Evolutionary conservation across 2,797 vertebrate genomes (phyloP).

Genomic region (Hippopotamyrus pictus): DNA sequence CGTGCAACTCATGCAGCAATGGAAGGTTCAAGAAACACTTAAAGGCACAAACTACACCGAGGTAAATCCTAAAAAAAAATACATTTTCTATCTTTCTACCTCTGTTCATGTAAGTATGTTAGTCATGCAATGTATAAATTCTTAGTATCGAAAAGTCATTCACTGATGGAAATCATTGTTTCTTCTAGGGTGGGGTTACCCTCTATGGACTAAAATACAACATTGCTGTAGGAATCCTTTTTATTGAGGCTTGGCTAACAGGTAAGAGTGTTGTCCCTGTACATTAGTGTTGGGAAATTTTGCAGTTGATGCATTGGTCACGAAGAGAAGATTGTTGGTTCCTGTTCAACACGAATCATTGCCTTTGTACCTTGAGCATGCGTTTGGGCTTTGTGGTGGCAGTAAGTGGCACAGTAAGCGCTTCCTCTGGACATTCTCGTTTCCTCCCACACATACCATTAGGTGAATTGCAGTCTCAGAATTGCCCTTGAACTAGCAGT

Average conservation of each 20-base stretch:
- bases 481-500: background rate
- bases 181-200: conserved; percentile 61
- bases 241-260: conserved; percentile 70
- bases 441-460: background rate
- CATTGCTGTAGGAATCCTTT: conserved; percentile 64
- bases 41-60: background rate
- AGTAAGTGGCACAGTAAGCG: background rate
- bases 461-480: background rate
- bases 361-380: background rate
- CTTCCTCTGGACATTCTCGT: background rate
- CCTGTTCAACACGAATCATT: background rate
- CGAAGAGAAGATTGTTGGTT: background rate
- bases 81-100: background rate
- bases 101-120: background rate
- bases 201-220: conserved; percentile 64
- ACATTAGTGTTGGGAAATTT: background rate
- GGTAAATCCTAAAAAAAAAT: background rate
- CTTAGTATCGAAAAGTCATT: background rate
- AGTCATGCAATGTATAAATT: background rate
- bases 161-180: background rate
- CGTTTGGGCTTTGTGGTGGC: background rate
- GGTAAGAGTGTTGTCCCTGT: conserved; percentile 42
- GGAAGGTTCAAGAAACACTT: background rate
- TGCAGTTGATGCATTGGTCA: background rate
- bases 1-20: background rate